Percentiles rank a stretch among this genome's conserved stretches.
phyloP scores from a whole-genome alignment of 1,140 invertebrate genomes.

The Tenebrio molitor region DNA sequence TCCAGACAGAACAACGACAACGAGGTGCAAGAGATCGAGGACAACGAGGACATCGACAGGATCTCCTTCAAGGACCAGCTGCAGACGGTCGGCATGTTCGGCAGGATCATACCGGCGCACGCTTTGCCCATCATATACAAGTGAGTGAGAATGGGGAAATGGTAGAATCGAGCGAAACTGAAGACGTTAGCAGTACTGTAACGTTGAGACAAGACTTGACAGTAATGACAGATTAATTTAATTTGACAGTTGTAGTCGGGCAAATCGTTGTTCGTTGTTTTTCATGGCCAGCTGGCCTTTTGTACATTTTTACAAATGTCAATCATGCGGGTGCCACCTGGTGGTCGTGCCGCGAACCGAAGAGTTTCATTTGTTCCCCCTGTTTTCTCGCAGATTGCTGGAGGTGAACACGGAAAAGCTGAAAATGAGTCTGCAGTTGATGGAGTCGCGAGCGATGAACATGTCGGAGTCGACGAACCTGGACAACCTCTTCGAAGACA shows the following conservation, averaged over 20 bases:
- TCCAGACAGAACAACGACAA: slow-evolving; percentile 68
- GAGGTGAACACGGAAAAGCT: slow-evolving; percentile 76
- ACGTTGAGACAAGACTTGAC: neutral
- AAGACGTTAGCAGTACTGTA: slow-evolving; percentile 7
- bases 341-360: too few species aligned
- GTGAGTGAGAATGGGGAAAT: too few species aligned
- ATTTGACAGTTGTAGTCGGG: too few species aligned
- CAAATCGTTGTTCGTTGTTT: too few species aligned
- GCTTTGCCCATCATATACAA: slow-evolving; percentile 71
- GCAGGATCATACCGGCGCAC: slow-evolving; percentile 70
- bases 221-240: too few species aligned
- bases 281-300: too few species aligned
- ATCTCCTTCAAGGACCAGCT: slow-evolving; percentile 79
- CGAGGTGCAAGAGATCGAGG: slow-evolving; percentile 75
- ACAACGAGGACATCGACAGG: slow-evolving; percentile 79
- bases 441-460: slow-evolving; percentile 72
- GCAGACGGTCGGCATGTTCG: slow-evolving; percentile 73
- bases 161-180: too few species aligned
- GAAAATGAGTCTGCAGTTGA: slow-evolving; percentile 74
- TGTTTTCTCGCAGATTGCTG: slow-evolving; percentile 74
- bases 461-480: slow-evolving; percentile 71
- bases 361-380: too few species aligned
- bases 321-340: too few species aligned
- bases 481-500: slow-evolving; percentile 82
- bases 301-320: too few species aligned